Conservation (phyloP, 2,113 vertebrate species). For the Anoplopoma fimbria region DNA sequence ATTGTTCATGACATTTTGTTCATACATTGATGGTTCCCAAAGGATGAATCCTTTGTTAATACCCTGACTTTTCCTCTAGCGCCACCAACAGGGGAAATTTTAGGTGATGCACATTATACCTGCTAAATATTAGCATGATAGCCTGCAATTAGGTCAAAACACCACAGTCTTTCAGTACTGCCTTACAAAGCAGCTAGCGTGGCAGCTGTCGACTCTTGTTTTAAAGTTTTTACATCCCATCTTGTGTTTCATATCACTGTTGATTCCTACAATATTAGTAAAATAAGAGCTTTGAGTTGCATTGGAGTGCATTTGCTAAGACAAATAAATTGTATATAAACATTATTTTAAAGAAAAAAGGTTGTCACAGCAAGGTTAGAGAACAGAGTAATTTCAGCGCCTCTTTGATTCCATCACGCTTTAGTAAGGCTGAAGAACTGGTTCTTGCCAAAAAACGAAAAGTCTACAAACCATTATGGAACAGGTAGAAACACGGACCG, state of each 20-base stretch:
- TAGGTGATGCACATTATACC: background rate
- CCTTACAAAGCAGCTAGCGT: background rate
- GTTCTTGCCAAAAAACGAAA: background rate
- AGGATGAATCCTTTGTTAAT: background rate
- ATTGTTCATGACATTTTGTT: background rate
- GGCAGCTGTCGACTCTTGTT: background rate
- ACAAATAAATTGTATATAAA: background rate
- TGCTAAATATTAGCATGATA: background rate
- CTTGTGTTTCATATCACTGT: background rate
- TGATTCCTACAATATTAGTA: background rate
- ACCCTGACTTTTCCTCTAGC: background rate
- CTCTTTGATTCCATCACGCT: background rate
- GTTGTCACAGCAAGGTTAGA: background rate
- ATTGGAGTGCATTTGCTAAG: background rate
- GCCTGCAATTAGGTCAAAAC: background rate
- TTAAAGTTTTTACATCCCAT: background rate
- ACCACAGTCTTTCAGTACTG: background rate
- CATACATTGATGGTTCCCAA: background rate
- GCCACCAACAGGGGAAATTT: background rate
- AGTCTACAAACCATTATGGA: background rate
- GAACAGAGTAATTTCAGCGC: background rate
- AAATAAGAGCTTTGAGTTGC: background rate
- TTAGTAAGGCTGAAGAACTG: background rate
- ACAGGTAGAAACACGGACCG: background rate
- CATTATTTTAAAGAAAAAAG: background rate